Evolutionary conservation across 2,113 vertebrate species (phyloP), one percentile per base, ranked within the genome.

Genomic region (Microcebus jonahi): DNA sequence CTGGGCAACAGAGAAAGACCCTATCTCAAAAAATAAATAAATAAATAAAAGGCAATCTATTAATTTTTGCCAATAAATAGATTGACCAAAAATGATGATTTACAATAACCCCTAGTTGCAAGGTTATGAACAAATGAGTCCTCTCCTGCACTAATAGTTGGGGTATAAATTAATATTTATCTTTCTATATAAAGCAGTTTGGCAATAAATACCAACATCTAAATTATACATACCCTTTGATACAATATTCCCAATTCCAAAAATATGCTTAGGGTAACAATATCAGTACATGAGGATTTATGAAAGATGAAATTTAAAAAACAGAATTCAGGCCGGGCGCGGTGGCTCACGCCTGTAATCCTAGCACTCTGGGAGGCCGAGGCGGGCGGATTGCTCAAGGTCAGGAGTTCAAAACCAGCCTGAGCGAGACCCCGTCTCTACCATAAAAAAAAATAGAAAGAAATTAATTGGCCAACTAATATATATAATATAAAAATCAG

Each of bases 141-240:
- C 89, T 57, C 63, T 8, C 8, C 48, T 86, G 25, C 42, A 89
- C 42, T 92, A 90, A 90, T 87, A 80, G 15, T 21, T 65, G 14
- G n/a, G 5, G 8, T 87, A 90, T 63, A 87, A 93, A 79, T 61
- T 36, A 81, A 36, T 25, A 80, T 73, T 73, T 82, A 81, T 31
- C 45, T 84, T 84, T 53, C 83, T 75, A 67, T 75, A 67, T 79
- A 27, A 45, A 29, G 76, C 55, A 83, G 3, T 21, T 77, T 88
- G 48, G 39, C 34, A 93, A 18, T 65, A 93, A 68, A 20, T 87
- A 82, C 61, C 59, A 82, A 97, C 68, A 96, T 81, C 48, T 83
- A 95, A 88, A 88, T 79, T 83, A 68, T 36, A 59, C 5, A 96
- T 36, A 76, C 23, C 31, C 23, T 96, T 61, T 81, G 12, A 95